Percentiles rank a stretch among this genome's conserved stretches.
Conservation (phyloP, 1,140 invertebrate genomes). For the Oreohelix idahoensis region DNA sequence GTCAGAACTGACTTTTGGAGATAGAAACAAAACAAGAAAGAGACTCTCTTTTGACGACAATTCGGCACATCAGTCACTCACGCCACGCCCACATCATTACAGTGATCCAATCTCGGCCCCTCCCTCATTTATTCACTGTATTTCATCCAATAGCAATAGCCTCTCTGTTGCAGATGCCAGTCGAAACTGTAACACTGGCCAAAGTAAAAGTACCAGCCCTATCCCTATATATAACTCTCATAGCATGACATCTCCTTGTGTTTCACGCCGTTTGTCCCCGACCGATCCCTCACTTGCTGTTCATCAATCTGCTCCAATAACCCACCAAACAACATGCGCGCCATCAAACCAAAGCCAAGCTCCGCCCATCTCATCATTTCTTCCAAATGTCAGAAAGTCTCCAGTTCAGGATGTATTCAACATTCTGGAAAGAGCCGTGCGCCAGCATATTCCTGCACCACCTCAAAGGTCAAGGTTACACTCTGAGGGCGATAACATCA, state of each 20-base stretch:
- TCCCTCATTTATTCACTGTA: background rate
- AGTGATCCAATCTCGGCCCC: background rate
- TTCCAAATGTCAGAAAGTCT: background rate
- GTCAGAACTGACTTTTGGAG: background rate
- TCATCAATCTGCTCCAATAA: background rate
- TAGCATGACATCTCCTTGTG: background rate
- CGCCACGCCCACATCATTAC: background rate
- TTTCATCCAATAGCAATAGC: background rate
- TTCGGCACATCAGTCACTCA: background rate
- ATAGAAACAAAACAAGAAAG: background rate
- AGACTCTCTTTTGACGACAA: background rate
- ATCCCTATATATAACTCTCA: background rate
- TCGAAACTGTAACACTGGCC: background rate
- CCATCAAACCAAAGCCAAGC: background rate
- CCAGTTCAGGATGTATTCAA: background rate
- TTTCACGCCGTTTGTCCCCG: background rate
- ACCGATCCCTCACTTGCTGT: background rate
- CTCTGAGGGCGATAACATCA: background rate
- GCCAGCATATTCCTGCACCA: background rate
- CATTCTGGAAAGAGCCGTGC: background rate
- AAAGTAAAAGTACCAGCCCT: background rate
- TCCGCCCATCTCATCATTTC: background rate
- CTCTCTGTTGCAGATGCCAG: background rate
- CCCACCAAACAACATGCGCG: background rate
- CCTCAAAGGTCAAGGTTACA: background rate